Conservation (phyloP, 2,113 vertebrate genomes). For the Bubo scandiacus region DNA sequence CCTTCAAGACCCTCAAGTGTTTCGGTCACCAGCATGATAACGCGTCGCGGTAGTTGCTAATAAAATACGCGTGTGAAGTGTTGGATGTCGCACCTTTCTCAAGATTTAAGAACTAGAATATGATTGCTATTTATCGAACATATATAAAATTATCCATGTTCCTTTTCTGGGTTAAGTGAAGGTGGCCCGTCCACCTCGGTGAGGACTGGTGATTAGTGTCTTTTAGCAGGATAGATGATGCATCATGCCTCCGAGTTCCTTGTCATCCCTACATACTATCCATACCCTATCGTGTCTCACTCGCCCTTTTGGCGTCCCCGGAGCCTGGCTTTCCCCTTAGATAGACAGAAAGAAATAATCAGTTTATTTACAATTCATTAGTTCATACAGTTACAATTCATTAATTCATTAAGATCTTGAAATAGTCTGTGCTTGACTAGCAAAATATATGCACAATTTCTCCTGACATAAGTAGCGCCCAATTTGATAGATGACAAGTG, state of each 20-base stretch:
- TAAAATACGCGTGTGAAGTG: not conserved
- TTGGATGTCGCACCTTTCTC: not conserved
- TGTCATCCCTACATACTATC: not conserved
- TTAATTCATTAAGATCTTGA: not conserved
- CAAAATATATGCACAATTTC: not conserved
- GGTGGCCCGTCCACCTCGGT: not conserved
- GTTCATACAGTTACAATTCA: not conserved
- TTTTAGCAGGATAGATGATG: not conserved
- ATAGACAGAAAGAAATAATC: not conserved
- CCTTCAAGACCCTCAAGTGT: not conserved
- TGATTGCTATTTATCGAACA: not conserved
- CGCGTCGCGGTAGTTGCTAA: not conserved
- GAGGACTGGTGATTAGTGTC: not conserved
- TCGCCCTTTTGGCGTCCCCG: not conserved
- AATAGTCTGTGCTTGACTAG: not conserved
- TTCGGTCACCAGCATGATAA: not conserved
- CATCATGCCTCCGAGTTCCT: too few relatives aligned
- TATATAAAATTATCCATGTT: not conserved
- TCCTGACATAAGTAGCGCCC: not conserved
- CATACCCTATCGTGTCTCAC: too few relatives aligned
- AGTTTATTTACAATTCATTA: not conserved
- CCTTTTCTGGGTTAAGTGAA: not conserved
- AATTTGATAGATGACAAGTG: fast-evolving
- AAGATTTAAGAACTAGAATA: not conserved
- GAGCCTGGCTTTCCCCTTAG: not conserved